Percentiles rank a stretch among this genome's conserved stretches.
Conservation (phyloP, 1,140 invertebrate genomes). For the Caerostris extrusa region DNA sequence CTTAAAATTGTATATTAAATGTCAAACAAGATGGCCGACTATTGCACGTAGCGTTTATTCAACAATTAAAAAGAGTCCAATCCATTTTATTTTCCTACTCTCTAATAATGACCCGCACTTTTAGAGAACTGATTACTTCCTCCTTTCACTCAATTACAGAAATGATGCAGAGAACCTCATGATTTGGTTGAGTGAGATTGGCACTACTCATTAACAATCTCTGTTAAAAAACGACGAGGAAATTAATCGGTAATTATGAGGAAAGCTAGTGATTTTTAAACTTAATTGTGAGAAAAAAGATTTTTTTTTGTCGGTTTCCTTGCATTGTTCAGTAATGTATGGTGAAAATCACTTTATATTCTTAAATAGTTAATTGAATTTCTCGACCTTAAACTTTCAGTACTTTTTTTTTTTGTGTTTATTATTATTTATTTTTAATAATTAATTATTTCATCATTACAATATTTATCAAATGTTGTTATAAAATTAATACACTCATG, state of each 20-base stretch:
- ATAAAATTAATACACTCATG: no score
- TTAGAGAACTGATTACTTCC: no score
- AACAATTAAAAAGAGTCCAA: no score
- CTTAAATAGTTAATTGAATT: neutral
- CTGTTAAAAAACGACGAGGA: neutral
- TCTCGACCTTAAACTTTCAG: neutral
- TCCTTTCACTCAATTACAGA: no score
- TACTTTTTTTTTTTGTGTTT: neutral
- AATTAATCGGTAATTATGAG: neutral
- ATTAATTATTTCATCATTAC: no score
- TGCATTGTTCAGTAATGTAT: neutral
- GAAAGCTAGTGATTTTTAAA: neutral
- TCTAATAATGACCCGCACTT: no score
- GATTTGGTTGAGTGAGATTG: neutral
- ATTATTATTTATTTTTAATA: no score
- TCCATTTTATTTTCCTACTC: no score
- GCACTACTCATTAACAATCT: neutral
- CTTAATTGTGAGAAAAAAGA: neutral
- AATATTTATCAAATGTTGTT: no score
- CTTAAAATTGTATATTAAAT: no score
- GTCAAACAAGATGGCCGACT: no score
- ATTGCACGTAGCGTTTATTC: no score
- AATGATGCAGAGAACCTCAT: neutral
- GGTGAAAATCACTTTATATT: neutral
- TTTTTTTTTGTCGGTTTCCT: neutral